phyloP scores from a whole-genome alignment of 1,140 invertebrate species.

The Procambarus virginalis region DNA sequence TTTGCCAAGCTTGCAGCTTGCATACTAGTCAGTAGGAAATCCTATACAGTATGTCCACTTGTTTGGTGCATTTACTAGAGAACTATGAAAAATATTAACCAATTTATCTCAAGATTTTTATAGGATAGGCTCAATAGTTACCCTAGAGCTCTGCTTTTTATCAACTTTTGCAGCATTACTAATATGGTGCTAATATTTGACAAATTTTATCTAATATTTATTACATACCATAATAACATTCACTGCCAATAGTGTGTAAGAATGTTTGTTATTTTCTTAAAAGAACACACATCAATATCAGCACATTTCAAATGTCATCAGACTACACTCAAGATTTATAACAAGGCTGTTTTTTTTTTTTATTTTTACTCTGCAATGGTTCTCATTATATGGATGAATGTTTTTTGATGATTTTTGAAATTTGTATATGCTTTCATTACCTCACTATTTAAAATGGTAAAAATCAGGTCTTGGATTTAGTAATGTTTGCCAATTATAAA shows the following conservation, averaged over 20 bases:
- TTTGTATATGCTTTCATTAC: neutral
- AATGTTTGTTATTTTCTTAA: neutral
- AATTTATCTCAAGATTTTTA: constrained; percentile 15
- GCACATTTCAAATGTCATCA: constrained; percentile 18
- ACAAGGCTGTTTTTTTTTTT: neutral
- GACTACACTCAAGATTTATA: neutral
- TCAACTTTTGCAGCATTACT: constrained; percentile 37
- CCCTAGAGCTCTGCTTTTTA: constrained; percentile 17
- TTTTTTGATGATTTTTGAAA: constrained; percentile 17
- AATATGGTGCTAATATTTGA: constrained; percentile 39
- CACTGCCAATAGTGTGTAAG: constrained; percentile 50
- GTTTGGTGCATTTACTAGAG: neutral
- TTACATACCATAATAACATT: constrained; percentile 44
- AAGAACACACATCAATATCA: neutral
- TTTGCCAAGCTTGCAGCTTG: constrained; percentile 57
- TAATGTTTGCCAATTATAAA: neutral
- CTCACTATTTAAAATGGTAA: constrained; percentile 1
- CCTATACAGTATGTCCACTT: constrained; percentile 13
- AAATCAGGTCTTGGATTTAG: neutral
- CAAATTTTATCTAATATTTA: constrained; percentile 31
- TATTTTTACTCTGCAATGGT: neutral
- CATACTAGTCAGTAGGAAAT: constrained; percentile 55
- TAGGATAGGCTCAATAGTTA: neutral
- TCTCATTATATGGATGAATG: neutral
- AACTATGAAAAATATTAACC: neutral